Base-by-base conservation (phyloP, 2,888 invertebrate genomes). In the Agrilus cyanescens region DNA sequence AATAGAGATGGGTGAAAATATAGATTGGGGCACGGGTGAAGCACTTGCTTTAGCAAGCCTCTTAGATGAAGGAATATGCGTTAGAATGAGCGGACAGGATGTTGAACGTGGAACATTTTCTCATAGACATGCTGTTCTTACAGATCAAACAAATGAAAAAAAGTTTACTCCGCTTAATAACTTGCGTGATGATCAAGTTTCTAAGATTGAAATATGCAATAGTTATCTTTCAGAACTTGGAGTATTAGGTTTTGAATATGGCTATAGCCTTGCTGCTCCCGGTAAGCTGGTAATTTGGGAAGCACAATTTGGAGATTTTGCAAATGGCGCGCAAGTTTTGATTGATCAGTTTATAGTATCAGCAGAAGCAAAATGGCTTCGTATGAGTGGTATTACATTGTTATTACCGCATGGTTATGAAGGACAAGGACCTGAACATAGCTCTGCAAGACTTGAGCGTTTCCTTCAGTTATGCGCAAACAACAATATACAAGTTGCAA, bases 11-110 rank as follows among this genome's bases (percentile, higher is more conserved):
- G 74, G 82, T 43, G 74, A 91, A 41, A 75, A 78, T 25, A 85
- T 85, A 25, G 97, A 99, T 72, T 99, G 98, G 98, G 96, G 98
- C 4, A 71, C 98, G 41, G 98, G 85, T n/a, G 98, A 99, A 70
- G 96, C 95, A 0, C 85, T 99, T 81, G 96, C 98, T 2, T 97
- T 96, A 61, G 98, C 97, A 4, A 91, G 96, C 0, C 73, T 99
- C 49, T 72, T 99, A 33, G 94, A 94, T 67, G 97, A 99, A 61
- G 97, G 96, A 50, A 84, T 93, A 53, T 97, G 97, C 62, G 96
- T 98, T 1, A 75, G 98, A 37, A 74, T 99, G 32, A 91, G 91
- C 15, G 88, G 86, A 39, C 90, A 99, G 67, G 98, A 99, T 64
- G 98, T 99, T 2, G 96, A 98, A 69, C 78, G 98, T 71, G 97